These are phyloP conservation scores for Caracal caracal DNA, from an alignment of 2,113 vertebrate species.

Conservation along the genomic window DNA sequence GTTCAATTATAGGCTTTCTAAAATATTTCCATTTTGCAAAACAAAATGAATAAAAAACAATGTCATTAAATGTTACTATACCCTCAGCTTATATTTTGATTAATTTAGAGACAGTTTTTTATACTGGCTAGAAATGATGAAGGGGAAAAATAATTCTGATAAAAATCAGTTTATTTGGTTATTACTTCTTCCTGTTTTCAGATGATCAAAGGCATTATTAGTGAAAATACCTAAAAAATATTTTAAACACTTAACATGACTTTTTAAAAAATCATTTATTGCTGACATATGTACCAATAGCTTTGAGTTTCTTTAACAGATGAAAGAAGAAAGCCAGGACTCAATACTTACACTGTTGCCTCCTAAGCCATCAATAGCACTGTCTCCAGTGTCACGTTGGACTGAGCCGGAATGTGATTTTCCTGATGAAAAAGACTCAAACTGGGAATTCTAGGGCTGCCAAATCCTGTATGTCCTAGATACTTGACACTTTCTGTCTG, in stretches of 20 bases:
- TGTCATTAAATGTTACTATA: background rate
- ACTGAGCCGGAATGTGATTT: constrained; percentile 67
- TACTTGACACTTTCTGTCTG: constrained; percentile 83
- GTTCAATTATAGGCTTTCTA: constrained; percentile 5
- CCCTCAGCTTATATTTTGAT: constrained; percentile 42
- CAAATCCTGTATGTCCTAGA: constrained; percentile 76
- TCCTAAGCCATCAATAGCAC: constrained; percentile 86
- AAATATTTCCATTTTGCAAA: constrained; percentile 18
- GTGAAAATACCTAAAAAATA: constrained; percentile 22
- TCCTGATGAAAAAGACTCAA: constrained; percentile 72
- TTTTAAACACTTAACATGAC: constrained; percentile 25
- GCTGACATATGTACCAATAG: background rate
- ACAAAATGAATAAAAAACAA: constrained; percentile 43
- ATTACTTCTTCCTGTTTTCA: constrained; percentile 27
- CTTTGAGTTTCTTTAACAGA: constrained; percentile 85
- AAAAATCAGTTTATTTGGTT: constrained; percentile 41
- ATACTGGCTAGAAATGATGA: constrained; percentile 16
- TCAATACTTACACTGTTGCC: constrained; percentile 94
- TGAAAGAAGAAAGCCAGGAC: constrained; percentile 92
- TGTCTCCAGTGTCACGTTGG: constrained; percentile 66
- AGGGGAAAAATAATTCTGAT: constrained; percentile 43
- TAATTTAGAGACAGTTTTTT: constrained; percentile 46
- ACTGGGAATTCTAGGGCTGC: constrained; percentile 87
- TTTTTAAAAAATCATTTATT: constrained; percentile 46
- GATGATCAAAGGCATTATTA: constrained; percentile 41